A percentile compares a stretch with the other conserved stretches of the same genome.
phyloP scores from a whole-genome alignment of 2,888 invertebrate genomes.

The Saturnia pavonia region DNA sequence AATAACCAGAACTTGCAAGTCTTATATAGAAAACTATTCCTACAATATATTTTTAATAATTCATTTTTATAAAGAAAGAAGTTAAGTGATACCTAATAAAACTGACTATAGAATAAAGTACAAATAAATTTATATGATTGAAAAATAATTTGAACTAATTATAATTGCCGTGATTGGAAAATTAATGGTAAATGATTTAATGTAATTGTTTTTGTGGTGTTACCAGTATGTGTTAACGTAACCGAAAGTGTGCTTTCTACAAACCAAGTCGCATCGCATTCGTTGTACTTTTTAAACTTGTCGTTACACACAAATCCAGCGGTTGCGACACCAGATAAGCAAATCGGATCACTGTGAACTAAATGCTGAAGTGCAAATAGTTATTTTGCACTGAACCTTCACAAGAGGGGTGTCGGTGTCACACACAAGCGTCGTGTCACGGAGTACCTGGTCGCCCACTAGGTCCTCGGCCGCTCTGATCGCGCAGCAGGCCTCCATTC shows the following conservation, averaged over 20 bases:
- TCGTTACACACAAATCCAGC: conserved; percentile 30
- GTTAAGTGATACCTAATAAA: background rate
- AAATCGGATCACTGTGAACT: conserved; percentile 32
- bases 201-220: background rate
- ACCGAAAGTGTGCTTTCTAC: conserved; percentile 30
- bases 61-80: background rate
- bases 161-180: background rate
- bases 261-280: conserved; percentile 46
- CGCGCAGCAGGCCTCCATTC: conserved; percentile 78
- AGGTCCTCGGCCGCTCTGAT: conserved; percentile 76
- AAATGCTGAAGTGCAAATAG: conserved; percentile 24
- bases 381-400: conserved; percentile 18
- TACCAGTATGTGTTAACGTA: background rate
- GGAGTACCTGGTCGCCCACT: conserved; percentile 77
- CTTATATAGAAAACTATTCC: background rate
- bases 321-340: conserved; percentile 33
- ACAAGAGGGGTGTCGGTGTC: conserved; percentile 23
- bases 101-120: background rate
- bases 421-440: conserved; percentile 25
- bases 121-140: background rate
- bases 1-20: background rate
- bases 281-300: conserved; percentile 15
- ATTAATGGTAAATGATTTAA: background rate
- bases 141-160: background rate
- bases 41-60: background rate